Evolutionary conservation across 2,797 vertebrate genomes (phyloP).

Genomic region (Nyctibius grandis): DNA sequence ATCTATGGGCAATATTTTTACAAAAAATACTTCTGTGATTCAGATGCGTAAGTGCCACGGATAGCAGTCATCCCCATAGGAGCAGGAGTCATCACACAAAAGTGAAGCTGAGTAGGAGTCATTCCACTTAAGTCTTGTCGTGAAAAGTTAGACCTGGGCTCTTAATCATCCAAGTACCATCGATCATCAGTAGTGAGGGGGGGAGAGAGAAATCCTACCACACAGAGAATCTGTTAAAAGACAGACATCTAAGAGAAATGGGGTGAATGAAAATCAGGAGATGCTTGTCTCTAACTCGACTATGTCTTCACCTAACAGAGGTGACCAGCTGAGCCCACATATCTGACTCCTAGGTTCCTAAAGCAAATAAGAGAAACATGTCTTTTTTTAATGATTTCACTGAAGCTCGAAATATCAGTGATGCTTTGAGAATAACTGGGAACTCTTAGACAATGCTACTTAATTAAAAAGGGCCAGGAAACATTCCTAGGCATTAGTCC

Average conservation of each 20-base stretch:
- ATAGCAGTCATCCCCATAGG: not conserved
- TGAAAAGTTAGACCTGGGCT: not conserved
- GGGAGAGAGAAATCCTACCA: not conserved
- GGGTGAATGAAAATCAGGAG: not conserved
- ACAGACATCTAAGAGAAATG: not conserved
- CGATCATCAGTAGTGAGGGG: not conserved
- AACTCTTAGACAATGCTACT: not conserved
- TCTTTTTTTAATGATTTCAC: not conserved
- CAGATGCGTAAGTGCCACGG: not conserved
- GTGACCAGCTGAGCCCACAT: not conserved
- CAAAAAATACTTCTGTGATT: not conserved
- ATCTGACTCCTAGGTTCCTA: not conserved
- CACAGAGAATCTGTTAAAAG: not conserved
- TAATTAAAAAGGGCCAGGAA: not conserved
- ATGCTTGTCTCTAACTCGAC: not conserved
- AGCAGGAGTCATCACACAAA: not conserved
- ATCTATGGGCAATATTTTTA: not conserved
- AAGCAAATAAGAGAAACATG: not conserved
- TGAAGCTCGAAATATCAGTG: not conserved
- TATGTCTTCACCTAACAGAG: not conserved
- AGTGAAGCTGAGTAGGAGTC: not conserved
- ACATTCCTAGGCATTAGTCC: not conserved
- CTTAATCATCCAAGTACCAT: not conserved
- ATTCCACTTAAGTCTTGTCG: not conserved
- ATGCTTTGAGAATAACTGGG: not conserved